phyloP scores from a whole-genome alignment of 2,888 invertebrate species.

The Acleris laterana region DNA sequence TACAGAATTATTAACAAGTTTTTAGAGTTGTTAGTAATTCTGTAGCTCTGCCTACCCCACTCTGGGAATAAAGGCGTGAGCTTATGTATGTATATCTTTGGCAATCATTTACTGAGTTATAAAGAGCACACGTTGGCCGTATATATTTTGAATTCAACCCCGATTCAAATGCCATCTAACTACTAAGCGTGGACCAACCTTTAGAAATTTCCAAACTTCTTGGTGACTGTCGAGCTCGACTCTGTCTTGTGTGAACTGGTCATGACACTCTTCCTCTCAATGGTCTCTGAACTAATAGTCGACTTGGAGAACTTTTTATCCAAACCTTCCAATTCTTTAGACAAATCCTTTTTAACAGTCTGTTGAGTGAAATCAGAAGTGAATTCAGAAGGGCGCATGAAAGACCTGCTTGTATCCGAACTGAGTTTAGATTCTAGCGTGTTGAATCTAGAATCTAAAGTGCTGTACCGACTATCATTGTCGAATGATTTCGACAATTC shows the following conservation, averaged over 20 bases:
- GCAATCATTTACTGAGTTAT: no score
- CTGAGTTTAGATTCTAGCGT: constrained; percentile 76
- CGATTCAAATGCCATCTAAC: constrained; percentile 33
- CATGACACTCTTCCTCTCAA: constrained; percentile 88
- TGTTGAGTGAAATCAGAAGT: constrained; percentile 59
- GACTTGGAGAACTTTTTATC: constrained; percentile 88
- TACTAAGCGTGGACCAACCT: constrained; percentile 52
- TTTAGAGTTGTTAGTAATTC: no score
- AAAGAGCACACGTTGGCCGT: no score
- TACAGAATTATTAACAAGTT: no score
- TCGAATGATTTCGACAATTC: constrained; percentile 81
- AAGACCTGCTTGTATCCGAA: constrained; percentile 78
- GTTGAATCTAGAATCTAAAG: constrained; percentile 75
- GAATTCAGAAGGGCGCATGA: constrained; percentile 81
- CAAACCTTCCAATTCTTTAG: constrained; percentile 82
- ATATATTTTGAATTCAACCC: constrained; percentile 1
- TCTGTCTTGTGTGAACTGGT: constrained; percentile 86
- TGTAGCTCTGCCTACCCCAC: no score
- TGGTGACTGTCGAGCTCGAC: constrained; percentile 83
- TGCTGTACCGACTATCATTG: constrained; percentile 78
- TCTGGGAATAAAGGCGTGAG: no score
- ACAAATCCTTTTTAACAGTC: constrained; percentile 68
- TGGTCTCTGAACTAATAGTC: constrained; percentile 87
- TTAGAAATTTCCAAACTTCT: constrained; percentile 80
- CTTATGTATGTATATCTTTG: no score